Base-by-base conservation (phyloP, 2,888 invertebrate species). In the Eupithecia dodoneata region DNA sequence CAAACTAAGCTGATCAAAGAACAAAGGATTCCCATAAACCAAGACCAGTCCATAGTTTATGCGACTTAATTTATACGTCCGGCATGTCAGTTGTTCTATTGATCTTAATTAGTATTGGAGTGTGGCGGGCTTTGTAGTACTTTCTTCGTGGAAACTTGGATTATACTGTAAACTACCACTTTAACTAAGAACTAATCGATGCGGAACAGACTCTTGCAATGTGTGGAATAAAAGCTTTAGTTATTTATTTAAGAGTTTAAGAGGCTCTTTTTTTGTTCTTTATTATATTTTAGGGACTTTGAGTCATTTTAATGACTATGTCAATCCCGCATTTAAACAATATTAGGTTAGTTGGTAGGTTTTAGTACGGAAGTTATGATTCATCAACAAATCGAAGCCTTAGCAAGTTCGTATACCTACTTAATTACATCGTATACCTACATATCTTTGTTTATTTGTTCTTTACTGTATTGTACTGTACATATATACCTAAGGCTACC, bases 1-100 rank as follows among this genome's bases (percentile, higher is more conserved):
- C 80, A 76, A 81, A 84, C 85, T 82, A 80, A 82, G 79, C 87
- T 84, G 87, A 87, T 88, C 88, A 87, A 87, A 87, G 87, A 83
- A 86, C 85, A 86, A 89, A 89, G 86, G 85, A 87, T 83, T 84
- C 77, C 79, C 82, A 80, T 81, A 81, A 82, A 82, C 80, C 79
- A 72, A 75, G 67, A 41, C 78, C 77, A 77, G 71, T 80, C 79
- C 72, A 82, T 80, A 73, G 80, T 82, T 79, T 80, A 82, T 80
- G 79, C 72, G 69, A 75, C 74, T 76, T 82, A 82, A 82, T 82
- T 81, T 81, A 81, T 80, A 78, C 78, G 76, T 81, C 81, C 75
- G 80, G 76, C 70, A 15, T 76, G 74, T 78, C 55, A 66, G 72
- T 45, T 71, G 63, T 45, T 74, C 74, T 71, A 71, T 71, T 75